Percentiles rank a stretch among this genome's conserved stretches.
Conservation (phyloP, 2,888 invertebrate species). For the Deilephila elpenor region DNA sequence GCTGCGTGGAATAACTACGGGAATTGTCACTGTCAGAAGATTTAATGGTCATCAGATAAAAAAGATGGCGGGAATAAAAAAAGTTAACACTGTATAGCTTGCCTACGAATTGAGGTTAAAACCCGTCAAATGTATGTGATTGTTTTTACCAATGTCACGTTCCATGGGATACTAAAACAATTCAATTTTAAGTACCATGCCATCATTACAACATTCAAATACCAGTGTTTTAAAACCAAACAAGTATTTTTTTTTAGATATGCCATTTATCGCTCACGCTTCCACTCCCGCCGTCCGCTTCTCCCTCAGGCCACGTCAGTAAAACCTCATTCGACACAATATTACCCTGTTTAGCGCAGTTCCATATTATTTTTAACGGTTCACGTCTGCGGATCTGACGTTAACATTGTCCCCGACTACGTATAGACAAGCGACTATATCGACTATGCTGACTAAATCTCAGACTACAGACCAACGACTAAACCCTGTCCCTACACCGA, state of each 20-base stretch:
- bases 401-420: conserved; percentile 35
- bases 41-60: too few relatives aligned
- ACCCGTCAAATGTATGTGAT: too few relatives aligned
- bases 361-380: conserved; percentile 45
- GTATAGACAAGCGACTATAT: too few relatives aligned
- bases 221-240: too few relatives aligned
- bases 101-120: too few relatives aligned
- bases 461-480: not conserved
- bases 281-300: not conserved
- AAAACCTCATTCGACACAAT: conserved; percentile 29
- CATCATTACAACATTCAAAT: not conserved
- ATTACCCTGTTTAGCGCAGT: conserved; percentile 36
- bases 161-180: too few relatives aligned
- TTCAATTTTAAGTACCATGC: not conserved
- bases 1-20: too few relatives aligned
- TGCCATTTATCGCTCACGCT: not conserved
- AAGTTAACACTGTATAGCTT: too few relatives aligned
- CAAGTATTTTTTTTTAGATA: not conserved
- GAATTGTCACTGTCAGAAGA: too few relatives aligned
- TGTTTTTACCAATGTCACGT: too few relatives aligned
- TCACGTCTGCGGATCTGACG: conserved; percentile 39
- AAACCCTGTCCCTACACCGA: not conserved
- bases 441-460: too few relatives aligned
- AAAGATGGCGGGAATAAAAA: too few relatives aligned
- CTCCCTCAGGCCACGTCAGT: not conserved